A percentile compares a stretch with the other conserved stretches of the same genome.
Conservation (phyloP, 2,797 vertebrate genomes). For the Hylomyscus alleni region DNA sequence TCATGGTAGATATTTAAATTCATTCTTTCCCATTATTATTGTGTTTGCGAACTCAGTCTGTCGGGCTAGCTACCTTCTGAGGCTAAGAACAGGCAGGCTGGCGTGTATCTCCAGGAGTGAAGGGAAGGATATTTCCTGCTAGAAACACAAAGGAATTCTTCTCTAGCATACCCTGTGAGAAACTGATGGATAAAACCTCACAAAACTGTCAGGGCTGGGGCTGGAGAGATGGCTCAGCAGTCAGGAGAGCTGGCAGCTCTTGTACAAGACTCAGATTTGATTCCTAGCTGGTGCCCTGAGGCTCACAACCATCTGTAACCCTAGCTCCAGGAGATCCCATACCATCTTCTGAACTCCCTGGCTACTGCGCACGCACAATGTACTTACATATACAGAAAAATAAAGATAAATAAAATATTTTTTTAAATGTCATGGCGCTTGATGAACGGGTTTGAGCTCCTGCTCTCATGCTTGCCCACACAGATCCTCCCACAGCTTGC, state of each 20-base stretch:
- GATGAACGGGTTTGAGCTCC: rapidly evolving
- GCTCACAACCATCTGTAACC: background rate
- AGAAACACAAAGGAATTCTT: background rate
- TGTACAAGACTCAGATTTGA: background rate
- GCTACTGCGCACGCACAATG: no score
- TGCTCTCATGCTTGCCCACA: background rate
- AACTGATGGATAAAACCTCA: background rate
- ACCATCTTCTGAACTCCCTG: background rate
- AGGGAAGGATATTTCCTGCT: no score
- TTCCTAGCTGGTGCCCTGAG: background rate
- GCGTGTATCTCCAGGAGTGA: background rate
- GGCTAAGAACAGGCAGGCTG: background rate
- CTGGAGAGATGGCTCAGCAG: background rate
- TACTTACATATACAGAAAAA: background rate
- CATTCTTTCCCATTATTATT: background rate
- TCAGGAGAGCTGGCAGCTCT: background rate
- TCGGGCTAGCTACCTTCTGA: background rate
- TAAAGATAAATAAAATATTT: background rate
- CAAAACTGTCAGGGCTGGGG: background rate
- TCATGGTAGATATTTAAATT: background rate
- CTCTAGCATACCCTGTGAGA: background rate
- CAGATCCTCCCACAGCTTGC: background rate
- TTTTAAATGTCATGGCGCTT: background rate
- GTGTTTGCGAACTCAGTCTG: background rate
- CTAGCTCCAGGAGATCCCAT: background rate